Conservation (phyloP, 2,797 vertebrate genomes). For the Centroberyx gerrardi region DNA sequence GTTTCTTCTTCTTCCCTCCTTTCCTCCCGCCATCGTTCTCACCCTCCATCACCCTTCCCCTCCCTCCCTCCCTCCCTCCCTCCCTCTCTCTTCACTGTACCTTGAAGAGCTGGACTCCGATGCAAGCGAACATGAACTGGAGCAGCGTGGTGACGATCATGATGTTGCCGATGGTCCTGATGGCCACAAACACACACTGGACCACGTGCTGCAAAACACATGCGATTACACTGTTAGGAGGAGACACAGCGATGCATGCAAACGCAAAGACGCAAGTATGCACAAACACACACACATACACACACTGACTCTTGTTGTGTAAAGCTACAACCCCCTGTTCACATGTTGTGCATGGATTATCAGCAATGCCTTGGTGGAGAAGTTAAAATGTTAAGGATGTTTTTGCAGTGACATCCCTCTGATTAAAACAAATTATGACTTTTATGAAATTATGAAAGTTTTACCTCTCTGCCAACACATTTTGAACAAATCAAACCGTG, state of each 20-base stretch:
- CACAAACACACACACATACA: neutral
- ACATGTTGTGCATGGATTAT: too few relatives aligned
- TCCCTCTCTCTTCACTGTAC: conserved; percentile 72
- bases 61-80: neutral
- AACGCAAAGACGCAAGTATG: neutral
- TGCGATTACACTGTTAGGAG: conserved; percentile 13
- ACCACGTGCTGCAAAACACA: conserved; percentile 92
- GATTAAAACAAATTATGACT: too few relatives aligned
- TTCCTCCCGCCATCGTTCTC: too few relatives aligned
- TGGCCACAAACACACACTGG: conserved; percentile 99
- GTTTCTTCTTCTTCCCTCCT: too few relatives aligned
- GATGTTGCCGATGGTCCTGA: conserved; percentile 99
- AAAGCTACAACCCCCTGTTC: too few relatives aligned
- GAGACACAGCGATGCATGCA: neutral
- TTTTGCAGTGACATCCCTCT: too few relatives aligned
- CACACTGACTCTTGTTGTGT: neutral
- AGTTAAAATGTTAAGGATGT: too few relatives aligned
- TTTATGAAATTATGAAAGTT: too few relatives aligned
- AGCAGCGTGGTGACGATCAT: conserved; percentile 99
- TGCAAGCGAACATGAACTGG: conserved; percentile 99
- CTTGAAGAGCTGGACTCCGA: conserved; percentile 99
- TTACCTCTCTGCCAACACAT: too few relatives aligned
- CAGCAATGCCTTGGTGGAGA: too few relatives aligned
- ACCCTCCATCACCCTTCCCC: too few relatives aligned
- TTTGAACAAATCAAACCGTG: too few relatives aligned